Evolutionary conservation across 2,888 invertebrate genomes (phyloP).

Genomic region (Crioceris asparagi): DNA sequence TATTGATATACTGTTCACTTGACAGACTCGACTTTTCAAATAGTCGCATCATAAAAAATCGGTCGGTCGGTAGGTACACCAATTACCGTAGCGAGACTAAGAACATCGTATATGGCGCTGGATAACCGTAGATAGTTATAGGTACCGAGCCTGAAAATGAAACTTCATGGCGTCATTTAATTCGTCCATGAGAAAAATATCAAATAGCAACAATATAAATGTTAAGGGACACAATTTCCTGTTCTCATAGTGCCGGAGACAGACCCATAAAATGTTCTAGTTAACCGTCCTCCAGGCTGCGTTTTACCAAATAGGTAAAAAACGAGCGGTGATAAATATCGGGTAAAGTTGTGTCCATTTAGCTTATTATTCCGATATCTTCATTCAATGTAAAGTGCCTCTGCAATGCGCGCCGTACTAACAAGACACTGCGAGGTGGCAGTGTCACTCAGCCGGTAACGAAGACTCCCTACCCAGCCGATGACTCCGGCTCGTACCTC

Average conservation of each 20-base stretch:
- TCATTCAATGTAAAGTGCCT: constrained; percentile 40
- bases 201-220: constrained; percentile 9
- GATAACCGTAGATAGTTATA: too few relatives aligned
- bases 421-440: constrained; percentile 40
- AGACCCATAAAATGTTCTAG: constrained; percentile 24
- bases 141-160: too few relatives aligned
- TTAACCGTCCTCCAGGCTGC: constrained; percentile 17
- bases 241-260: constrained; percentile 21
- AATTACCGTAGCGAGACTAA: too few relatives aligned
- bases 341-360: constrained; percentile 31
- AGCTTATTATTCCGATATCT: constrained; percentile 39
- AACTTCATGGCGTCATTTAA: too few relatives aligned
- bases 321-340: constrained; percentile 25
- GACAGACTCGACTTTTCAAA: too few relatives aligned
- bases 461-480: constrained; percentile 33
- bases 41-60: too few relatives aligned
- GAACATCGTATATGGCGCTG: too few relatives aligned
- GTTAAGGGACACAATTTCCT: constrained; percentile 20
- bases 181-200: constrained; percentile 8
- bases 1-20: too few relatives aligned
- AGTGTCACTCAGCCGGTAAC: constrained; percentile 37
- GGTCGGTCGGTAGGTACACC: too few relatives aligned
- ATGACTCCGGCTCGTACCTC: constrained; percentile 24
- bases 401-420: constrained; percentile 31
- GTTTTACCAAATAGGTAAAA: constrained; percentile 21